Evolutionary conservation across 2,888 invertebrate genomes (phyloP), one percentile per base, ranked within the genome.

Genomic region (Nomada flava): DNA sequence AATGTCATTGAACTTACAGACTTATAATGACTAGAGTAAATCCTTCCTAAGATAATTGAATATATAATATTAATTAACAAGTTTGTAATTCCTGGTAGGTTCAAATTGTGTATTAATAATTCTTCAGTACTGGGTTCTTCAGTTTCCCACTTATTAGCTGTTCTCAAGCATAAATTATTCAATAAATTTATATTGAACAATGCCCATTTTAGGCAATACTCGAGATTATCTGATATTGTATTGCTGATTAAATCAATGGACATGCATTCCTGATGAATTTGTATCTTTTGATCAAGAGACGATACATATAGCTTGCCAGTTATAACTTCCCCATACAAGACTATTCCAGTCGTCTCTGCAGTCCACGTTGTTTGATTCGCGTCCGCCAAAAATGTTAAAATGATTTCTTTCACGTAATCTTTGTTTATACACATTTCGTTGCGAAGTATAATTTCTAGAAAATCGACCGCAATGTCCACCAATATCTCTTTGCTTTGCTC

Each of bases 1-100:
- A 23, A n/a, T 15, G 0, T 50, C 26, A 23, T 18, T 57, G 13
- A 69, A 84, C 87, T 93, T 89, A 94, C 94, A 76, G 93, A 94
- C 91, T 93, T 94, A 89, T 94, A 95, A 88, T 94, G 91, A 55
- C 90, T 87, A 15, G 90, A 86, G 80, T 94, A 94, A 71, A 92
- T 90, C 67, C 93, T 88, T 20, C 93, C 91, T 10, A 94, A 74
- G 55, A 93, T 89, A 52, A 93, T 86, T 76, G 92, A 92, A 82
- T 94, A 91, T 50, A 94, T 84, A 50, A 94, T 81, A 77, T 92
- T 90, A 13, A 91, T 82, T 69, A 94, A 78, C 79, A 93, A 86
- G 52, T 92, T 88, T 73, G 91, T 90, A 57, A 92, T 85, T 50
- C 93, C 89, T 59, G 90, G 79, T 87, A 92, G 62, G 86, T 86